Evolutionary conservation across 2,888 invertebrate species (phyloP).

Genomic region (Drymonia ruficornis): DNA sequence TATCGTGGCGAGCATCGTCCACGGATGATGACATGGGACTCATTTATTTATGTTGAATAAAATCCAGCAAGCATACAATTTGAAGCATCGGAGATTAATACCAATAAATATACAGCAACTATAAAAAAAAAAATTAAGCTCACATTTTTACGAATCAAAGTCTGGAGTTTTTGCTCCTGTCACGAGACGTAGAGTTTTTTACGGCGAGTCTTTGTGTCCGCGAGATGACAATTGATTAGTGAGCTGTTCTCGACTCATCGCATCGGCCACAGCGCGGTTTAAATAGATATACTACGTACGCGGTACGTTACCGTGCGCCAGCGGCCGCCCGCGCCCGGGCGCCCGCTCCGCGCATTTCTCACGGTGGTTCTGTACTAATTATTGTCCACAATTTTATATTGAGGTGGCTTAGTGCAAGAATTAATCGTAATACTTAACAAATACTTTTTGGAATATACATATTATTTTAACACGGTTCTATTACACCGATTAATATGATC

Average conservation of each 20-base stretch:
- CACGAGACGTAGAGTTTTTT: constrained; percentile 35
- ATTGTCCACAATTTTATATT: neutral
- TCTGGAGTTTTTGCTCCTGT: constrained; percentile 45
- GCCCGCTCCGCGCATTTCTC: constrained; percentile 1
- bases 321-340: constrained; percentile 2
- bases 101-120: constrained; percentile 14
- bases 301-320: neutral
- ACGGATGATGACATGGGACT: no score
- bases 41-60: no score
- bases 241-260: constrained; percentile 49
- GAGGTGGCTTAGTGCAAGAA: no score
- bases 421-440: no score
- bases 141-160: constrained; percentile 47
- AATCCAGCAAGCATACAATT: no score
- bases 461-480: no score
- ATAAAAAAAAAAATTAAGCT: constrained; percentile 26
- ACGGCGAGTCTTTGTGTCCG: constrained; percentile 43
- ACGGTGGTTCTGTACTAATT: constrained; percentile 36
- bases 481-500: no score
- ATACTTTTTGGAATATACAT: no score
- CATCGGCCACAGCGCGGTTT: constrained; percentile 46
- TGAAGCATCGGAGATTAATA: no score
- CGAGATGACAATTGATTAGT: constrained; percentile 64
- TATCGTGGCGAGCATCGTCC: no score
- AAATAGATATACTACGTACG: constrained; percentile 29